Conservation (phyloP, 64 coral and sea anemone species). For the Pachyseris speciosa region DNA sequence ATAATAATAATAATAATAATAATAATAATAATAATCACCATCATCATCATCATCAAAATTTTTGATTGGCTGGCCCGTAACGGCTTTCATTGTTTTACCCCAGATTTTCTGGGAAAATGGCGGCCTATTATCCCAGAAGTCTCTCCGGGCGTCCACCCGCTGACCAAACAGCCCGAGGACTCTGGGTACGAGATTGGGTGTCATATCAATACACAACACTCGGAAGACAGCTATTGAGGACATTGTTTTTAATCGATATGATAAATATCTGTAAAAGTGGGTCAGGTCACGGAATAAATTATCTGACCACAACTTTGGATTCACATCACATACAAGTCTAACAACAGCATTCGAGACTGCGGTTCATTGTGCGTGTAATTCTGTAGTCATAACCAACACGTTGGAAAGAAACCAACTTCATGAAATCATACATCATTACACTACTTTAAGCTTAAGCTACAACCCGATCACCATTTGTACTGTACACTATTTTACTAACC, state of each 20-base stretch:
- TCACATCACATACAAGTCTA: constrained; percentile 9
- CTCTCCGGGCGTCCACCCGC: too few species aligned
- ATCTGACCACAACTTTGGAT: constrained; percentile 40
- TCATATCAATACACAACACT: background rate
- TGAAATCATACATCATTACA: constrained; percentile 16
- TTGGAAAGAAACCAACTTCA: background rate
- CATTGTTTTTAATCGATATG: background rate
- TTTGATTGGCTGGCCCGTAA: too few species aligned
- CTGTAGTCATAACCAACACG: background rate
- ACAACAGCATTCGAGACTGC: constrained; percentile 1
- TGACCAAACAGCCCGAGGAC: too few species aligned
- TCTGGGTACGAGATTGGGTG: too few species aligned
- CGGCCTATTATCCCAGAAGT: too few species aligned
- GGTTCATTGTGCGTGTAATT: background rate
- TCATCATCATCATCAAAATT: too few species aligned
- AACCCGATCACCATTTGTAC: background rate
- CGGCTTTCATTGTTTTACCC: too few species aligned
- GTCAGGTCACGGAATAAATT: constrained; percentile 45
- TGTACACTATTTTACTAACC: constrained; percentile 25
- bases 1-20: too few species aligned
- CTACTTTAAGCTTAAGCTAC: constrained; percentile 15
- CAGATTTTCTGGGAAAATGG: too few species aligned
- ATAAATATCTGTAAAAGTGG: constrained; percentile 51
- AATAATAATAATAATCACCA: too few species aligned
- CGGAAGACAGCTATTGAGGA: background rate